phyloP scores from a whole-genome alignment of 2,797 vertebrate genomes.

The Rhodeus uyekii region DNA sequence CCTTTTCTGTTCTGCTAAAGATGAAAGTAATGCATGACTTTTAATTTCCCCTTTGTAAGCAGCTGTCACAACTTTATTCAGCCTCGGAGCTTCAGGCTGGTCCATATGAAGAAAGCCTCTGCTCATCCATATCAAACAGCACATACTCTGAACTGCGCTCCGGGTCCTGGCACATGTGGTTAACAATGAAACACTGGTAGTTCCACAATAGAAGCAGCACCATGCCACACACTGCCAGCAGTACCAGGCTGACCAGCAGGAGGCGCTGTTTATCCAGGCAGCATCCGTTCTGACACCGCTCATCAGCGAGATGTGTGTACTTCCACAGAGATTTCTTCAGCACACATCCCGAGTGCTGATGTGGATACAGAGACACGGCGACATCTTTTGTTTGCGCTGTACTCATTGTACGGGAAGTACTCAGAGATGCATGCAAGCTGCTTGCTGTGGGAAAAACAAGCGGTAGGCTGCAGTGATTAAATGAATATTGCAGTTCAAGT shows the following conservation, averaged over 20 bases:
- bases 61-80: conserved; percentile 1
- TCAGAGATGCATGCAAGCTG: neutral
- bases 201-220: conserved; percentile 62
- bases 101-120: conserved; percentile 21
- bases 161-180: conserved; percentile 49
- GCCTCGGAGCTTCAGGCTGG: conserved; percentile 28
- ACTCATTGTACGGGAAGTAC: conserved; percentile 25
- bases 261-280: conserved; percentile 44
- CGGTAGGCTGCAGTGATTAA: neutral
- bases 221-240: conserved; percentile 58
- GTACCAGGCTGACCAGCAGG: conserved; percentile 51
- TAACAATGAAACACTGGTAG: conserved; percentile 61
- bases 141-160: conserved; percentile 41
- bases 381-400: conserved; percentile 14
- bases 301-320: conserved; percentile 1
- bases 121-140: conserved; percentile 27
- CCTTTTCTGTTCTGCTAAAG: neutral
- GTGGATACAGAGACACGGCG: conserved; percentile 12
- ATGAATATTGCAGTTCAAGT: neutral
- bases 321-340: conserved; percentile 49
- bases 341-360: conserved; percentile 9
- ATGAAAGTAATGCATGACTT: neutral
- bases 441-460: conserved; percentile 36
- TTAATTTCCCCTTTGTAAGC: neutral
- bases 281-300: neutral